Base-by-base conservation (phyloP, 2,113 vertebrate species). In the Hippoglossus stenolepis region DNA sequence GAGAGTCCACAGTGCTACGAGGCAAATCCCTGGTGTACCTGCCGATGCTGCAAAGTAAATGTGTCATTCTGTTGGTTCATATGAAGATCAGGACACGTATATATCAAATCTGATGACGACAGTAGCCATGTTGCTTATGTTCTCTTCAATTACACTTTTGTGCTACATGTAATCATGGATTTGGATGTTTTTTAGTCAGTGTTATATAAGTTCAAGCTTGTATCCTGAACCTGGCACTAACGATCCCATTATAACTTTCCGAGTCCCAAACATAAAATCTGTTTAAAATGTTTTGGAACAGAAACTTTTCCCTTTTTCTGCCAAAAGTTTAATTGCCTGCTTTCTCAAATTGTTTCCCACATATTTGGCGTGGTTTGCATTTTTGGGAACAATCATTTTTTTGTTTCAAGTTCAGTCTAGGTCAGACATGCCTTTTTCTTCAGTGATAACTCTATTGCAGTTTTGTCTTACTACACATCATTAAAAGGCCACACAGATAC, bases 11-110 rank as follows among this genome's bases (percentile, higher is more conserved):
- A 4, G 90, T 87, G 58, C 24, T 77, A 56, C 71, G 72, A 7
- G 92, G 92, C 64, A 95, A 74, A 81, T 94, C 91, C 76, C 77
- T 89, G 73, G 94, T 95, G 86, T 95, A 95, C 61, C 71, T 90
- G 59, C 93, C 85, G 61, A 94, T 91, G 35, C 94, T 95, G 87
- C 28, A 81, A 85, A 57, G 43, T 0, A 15, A 3, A 51, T 4
- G 31, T 17, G 12, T 61, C 21, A 83, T 15, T 7, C 28, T 21
- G 5, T 38, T 38, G 5, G 47, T 66, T 45, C 40, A 43, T 40
- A 21, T n/a, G 14, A 60, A 5, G 60, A 47, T 23, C 2, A 35
- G 49, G 4, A 67, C 49, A 53, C 9, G 31, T 2, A 5, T 20
- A 28, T 0, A 2, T 13, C 5, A 43, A 43, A 43, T 13, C 31